phyloP scores from a whole-genome alignment of 2,797 vertebrate genomes.

The Myotis daubentonii region DNA sequence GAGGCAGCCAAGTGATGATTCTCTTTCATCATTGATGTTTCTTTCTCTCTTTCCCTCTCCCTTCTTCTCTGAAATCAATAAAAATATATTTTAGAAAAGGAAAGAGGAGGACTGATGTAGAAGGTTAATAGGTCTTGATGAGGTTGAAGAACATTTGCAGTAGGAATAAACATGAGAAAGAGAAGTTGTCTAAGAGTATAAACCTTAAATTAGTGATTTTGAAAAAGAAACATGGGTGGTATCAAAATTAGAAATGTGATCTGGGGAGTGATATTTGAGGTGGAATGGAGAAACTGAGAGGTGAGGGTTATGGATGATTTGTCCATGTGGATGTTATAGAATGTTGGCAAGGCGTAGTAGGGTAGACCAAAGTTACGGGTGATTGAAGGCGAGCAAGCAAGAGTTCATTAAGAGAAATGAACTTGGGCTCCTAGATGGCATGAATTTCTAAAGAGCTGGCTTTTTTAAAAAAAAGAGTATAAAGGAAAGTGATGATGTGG shows the following conservation, averaged over 20 bases:
- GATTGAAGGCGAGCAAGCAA: not conserved
- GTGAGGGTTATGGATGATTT: not conserved
- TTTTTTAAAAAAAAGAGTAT: not conserved
- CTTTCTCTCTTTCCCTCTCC: too few relatives aligned
- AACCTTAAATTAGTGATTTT: conserved; percentile 17
- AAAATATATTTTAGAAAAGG: not conserved
- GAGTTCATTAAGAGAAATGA: not conserved
- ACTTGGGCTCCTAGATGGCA: not conserved
- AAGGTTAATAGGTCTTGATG: not conserved
- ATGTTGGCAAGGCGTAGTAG: not conserved
- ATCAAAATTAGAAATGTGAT: not conserved
- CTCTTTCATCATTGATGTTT: too few relatives aligned
- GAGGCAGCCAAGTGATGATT: too few relatives aligned
- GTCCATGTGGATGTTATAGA: not conserved
- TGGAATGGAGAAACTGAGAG: not conserved
- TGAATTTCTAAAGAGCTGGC: not conserved
- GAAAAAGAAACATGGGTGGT: not conserved
- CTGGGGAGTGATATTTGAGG: not conserved
- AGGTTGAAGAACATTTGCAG: not conserved
- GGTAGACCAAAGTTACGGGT: not conserved
- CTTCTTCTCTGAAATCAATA: too few relatives aligned
- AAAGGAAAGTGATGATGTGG: not conserved
- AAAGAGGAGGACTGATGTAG: not conserved
- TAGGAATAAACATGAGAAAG: not conserved
- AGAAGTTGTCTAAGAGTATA: not conserved